phyloP scores from a whole-genome alignment of 1,140 invertebrate species.

The Nephila pilipes region DNA sequence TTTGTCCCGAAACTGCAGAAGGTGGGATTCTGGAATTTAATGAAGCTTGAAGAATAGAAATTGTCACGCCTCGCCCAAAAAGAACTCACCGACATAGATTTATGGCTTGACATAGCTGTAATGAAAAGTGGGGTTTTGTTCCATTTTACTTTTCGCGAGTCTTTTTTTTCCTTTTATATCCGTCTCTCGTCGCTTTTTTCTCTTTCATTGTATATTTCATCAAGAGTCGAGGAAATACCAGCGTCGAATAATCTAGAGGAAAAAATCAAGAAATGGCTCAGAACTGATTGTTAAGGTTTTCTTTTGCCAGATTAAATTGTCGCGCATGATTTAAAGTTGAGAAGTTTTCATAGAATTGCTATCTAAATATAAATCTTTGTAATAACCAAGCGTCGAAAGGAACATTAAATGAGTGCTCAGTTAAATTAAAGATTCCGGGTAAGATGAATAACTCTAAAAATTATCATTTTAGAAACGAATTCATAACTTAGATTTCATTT shows the following conservation, averaged over 20 bases:
- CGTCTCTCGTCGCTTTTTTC: not conserved
- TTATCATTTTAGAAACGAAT: not conserved
- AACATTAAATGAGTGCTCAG: not conserved
- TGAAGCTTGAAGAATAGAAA: slow-evolving; percentile 70
- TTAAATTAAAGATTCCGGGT: slow-evolving; percentile 20
- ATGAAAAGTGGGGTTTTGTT: slow-evolving; percentile 65
- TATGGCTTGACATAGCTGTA: slow-evolving; percentile 64
- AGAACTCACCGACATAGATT: slow-evolving; percentile 39
- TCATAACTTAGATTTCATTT: too few species aligned
- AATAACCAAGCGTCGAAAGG: slow-evolving; percentile 5
- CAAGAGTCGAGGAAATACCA: slow-evolving; percentile 14
- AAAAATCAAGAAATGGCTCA: slow-evolving; percentile 34
- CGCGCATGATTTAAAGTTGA: slow-evolving; percentile 48
- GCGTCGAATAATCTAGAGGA: not conserved
- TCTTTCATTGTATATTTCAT: slow-evolving; percentile 46
- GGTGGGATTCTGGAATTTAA: slow-evolving; percentile 57
- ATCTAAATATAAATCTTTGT: slow-evolving; percentile 54
- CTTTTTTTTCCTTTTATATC: slow-evolving; percentile 18
- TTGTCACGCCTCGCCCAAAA: slow-evolving; percentile 52
- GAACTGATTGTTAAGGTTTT: slow-evolving; percentile 28
- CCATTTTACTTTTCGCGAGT: slow-evolving; percentile 11
- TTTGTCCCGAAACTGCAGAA: slow-evolving; percentile 58
- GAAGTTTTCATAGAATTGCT: slow-evolving; percentile 19
- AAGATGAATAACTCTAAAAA: not conserved
- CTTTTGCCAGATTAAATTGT: slow-evolving; percentile 60